Evolutionary conservation across 2,113 vertebrate species (phyloP), one percentile per base, ranked within the genome.

Genomic region (Rallus limicola): DNA sequence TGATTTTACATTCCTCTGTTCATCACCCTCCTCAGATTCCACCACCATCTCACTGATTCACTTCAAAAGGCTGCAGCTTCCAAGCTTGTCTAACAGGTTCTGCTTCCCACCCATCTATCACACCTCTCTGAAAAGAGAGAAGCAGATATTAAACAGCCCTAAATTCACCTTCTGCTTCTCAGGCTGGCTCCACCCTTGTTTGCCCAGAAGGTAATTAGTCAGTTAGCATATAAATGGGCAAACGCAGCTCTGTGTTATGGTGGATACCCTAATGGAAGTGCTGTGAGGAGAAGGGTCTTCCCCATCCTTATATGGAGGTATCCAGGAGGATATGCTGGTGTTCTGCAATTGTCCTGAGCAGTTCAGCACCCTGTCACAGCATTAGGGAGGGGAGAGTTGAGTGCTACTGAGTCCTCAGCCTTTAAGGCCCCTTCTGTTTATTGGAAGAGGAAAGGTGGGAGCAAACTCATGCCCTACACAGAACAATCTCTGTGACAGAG

Each of bases 71-170:
- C 75, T 85, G 86, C 74, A 89, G 28, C 55, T 91, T 34, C 70
- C 33, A 29, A 93, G 70, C 92, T 87, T 55, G 95, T 46, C 86
- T 82, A 70, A 62, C 96, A 92, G 79, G 96, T 95, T 95, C 82
- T 90, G 33, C 82, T 97, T 96, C 75, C 89, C 50, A 83, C 81
- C 40, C 81, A n/a, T 8, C 42, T 82, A 77, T 95, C 68, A 92
- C 93, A 75, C 76, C 87, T 86, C 67, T 80, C 60, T 76, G 80
- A 55, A 89, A 91, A 86, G 64, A 77, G 46, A 88, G 82, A 59
- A 86, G 93, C 72, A 60, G 88, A 14, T 71, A 48, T 91, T 92
- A 86, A 91, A 71, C 42, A 77, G 50, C 18, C 14, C 34, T 85
- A 62, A 88, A 90, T 64, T 95, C 64, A 83, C 64, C 85, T 86